Evolutionary conservation across 2,113 vertebrate genomes (phyloP), one percentile per base, ranked within the genome.

Genomic region (Datnioides undecimradiatus): DNA sequence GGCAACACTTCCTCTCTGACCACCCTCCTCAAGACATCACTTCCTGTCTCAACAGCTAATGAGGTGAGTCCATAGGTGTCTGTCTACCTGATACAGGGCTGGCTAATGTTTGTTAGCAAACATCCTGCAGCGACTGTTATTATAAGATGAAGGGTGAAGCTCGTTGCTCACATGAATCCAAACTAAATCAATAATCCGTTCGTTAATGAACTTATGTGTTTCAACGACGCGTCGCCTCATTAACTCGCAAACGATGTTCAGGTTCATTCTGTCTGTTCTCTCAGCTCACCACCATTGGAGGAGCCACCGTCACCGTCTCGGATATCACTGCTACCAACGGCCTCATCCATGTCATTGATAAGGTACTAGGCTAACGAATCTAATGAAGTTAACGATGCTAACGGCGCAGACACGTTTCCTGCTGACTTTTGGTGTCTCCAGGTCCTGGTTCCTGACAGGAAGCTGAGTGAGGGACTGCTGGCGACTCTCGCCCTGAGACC

Each of bases 261-360:
- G 27, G 4, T 43, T 13, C 6, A 14, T 7, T 17, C 14, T 52
- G 13, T 51, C 73, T 48, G 8, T 65, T 29, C 10, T 21, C 68
- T 62, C 91, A 99, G 98, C 90, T 90, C 46, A 62, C 94, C 54
- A 89, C 84, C 27, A 90, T 99, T 0, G 95, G 91, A 13, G 96
- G 95, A 0, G 96, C 96, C 0, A 91, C 84, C 46, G 86, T 98
- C 12, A 58, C 95, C 11, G 81, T 91, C 0, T 78, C 95, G 0
- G 92, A 99, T 64, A 90, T 97, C 0, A 73, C 91, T 2, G 96
- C 97, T 57, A 97, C 95, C 1, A 98, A 99, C 0, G 98, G 97
- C 6, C 55, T 98, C 80, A 96, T 99, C 62, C 97, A 99, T 2
- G 12, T 99, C 46, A 96, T 98, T 23, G 92, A 96, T 73, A 95